A percentile compares a stretch with the other conserved stretches of the same genome.
Conservation (phyloP, 2,888 invertebrate species). For the Prosopocoilus inquinatus region DNA sequence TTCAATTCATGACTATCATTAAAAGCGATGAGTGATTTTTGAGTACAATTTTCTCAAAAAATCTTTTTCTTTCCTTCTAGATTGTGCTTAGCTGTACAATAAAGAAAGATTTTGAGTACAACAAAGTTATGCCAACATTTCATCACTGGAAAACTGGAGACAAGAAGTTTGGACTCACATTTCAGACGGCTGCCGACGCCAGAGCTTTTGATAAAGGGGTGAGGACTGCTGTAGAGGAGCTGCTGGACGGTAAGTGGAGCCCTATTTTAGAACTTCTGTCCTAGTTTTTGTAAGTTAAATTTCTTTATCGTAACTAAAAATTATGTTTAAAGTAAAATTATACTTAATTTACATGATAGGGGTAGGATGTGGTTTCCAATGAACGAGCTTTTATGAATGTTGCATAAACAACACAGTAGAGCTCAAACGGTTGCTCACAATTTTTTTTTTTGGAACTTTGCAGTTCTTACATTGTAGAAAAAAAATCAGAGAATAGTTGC, state of each 20-base stretch:
- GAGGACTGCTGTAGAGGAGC: conserved; percentile 82
- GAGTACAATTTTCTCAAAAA: neutral
- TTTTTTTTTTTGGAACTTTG: too few species aligned
- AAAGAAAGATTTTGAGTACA: conserved; percentile 94
- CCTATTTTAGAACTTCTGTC: conserved; percentile 24
- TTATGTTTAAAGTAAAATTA: too few species aligned
- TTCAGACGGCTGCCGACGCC: conserved; percentile 93
- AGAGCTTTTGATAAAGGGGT: conserved; percentile 92
- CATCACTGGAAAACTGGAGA: conserved; percentile 97
- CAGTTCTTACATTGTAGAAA: too few species aligned
- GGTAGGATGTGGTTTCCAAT: too few species aligned
- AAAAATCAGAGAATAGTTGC: too few species aligned
- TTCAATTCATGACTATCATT: too few species aligned
- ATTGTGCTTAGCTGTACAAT: conserved; percentile 91
- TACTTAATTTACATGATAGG: too few species aligned
- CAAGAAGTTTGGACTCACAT: conserved; percentile 92
- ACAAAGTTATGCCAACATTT: conserved; percentile 97
- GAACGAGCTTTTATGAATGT: too few species aligned
- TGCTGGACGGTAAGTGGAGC: conserved; percentile 78
- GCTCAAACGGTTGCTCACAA: too few species aligned
- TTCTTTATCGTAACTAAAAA: too few species aligned
- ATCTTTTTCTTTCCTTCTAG: conserved; percentile 52
- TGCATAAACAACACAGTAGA: too few species aligned
- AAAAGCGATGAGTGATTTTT: neutral
- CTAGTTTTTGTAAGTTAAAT: too few species aligned